phyloP scores from a whole-genome alignment of 2,888 invertebrate genomes.

The Cenopis cana region DNA sequence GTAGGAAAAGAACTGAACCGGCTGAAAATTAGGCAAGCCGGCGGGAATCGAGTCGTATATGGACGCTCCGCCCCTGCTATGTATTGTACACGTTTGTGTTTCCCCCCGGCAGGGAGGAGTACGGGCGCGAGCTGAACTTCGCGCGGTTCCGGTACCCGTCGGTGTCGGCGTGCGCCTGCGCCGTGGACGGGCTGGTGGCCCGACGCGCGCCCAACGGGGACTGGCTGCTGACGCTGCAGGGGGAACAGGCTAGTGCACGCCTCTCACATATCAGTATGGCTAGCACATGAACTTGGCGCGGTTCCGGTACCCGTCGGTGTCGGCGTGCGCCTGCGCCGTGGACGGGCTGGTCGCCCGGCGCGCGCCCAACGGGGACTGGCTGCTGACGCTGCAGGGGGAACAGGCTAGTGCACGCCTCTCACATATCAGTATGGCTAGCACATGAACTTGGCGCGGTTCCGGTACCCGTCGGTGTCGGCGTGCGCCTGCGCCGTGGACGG shows the following conservation, averaged over 20 bases:
- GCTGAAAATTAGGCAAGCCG: no score
- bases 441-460: constrained; percentile 65
- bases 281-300: constrained; percentile 64
- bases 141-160: constrained; percentile 65
- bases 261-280: not conserved
- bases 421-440: no score
- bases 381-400: constrained; percentile 42
- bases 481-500: constrained; percentile 59
- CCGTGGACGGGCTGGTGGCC: constrained; percentile 55
- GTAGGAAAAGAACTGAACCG: no score
- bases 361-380: constrained; percentile 39
- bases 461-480: constrained; percentile 66
- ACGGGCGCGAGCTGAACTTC: constrained; percentile 67
- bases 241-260: not conserved
- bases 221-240: constrained; percentile 46
- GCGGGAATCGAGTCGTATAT: no score
- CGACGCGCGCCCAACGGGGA: constrained; percentile 46
- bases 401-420: not conserved
- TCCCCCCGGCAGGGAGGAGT: constrained; percentile 58
- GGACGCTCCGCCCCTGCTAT: no score
- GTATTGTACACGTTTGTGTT: no score
- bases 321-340: constrained; percentile 62
- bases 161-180: constrained; percentile 62
- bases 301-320: constrained; percentile 67
- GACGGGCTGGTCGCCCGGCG: constrained; percentile 53